Evolutionary conservation across 2,888 invertebrate genomes (phyloP), one percentile per base, ranked within the genome.

Genomic region (Dinocampus coccinellae): DNA sequence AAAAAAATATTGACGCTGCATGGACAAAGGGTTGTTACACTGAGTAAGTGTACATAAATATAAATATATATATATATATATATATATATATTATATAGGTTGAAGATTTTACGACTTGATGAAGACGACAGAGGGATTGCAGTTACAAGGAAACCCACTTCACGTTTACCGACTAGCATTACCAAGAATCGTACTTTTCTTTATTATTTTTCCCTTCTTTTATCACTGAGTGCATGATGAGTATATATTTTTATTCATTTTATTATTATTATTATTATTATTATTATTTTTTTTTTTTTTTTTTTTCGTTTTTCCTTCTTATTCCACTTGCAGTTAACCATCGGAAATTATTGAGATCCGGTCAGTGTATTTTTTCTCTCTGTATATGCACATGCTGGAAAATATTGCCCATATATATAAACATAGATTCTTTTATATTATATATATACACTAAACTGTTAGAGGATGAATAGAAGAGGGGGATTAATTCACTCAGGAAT

Each of bases 111-210:
- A 74, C 70, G 74, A 75, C 75, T 74, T 74, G 58, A 72, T 68
- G 74, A 74, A 75, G 72, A 75, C 68, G 73, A 64, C 70, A 69
- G 47, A 47, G 53, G 67, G 70, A 75, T 63, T 65, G 62, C 66
- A 73, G 55, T 55, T 73, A 73, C 75, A 75, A 68, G 75, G 73
- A 75, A 75, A 75, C 73, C 71, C 75, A 73, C 75, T 75, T 63
- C 69, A 39, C 64, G 61, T 61, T 74, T 65, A 68, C 60, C 36
- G 64, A 72, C 64, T 26, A 55, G 55, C 55, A 55, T 55, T 55
- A 55, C 26, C 55, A 55, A 55, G 55, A 55, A 55, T 55, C 26
- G 24, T 55, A 55, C 55, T 55, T 55, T 55, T 55, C 55, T 55
- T 55, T 55, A 55, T 24, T 55, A 55, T 55, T 55, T 11, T 55